phyloP scores from a whole-genome alignment of 1,140 invertebrate genomes.

The Aphelenchoides fujianensis region DNA sequence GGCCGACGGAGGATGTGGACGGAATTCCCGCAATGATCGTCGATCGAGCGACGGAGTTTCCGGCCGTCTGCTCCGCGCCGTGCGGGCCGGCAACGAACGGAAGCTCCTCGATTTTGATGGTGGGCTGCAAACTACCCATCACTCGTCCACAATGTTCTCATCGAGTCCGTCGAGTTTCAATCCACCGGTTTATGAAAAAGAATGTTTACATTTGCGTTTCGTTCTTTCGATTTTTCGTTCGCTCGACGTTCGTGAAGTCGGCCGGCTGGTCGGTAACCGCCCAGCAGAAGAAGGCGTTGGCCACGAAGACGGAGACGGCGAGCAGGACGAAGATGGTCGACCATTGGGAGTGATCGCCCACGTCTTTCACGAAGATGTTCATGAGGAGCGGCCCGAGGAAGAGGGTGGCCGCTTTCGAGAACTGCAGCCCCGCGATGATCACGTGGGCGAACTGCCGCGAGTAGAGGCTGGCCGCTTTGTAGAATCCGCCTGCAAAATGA shows the following conservation, averaged over 20 bases:
- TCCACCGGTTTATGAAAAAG: not conserved
- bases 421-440: conserved; percentile 40
- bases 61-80: too few species aligned
- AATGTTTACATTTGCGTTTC: too few species aligned
- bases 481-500: too few species aligned
- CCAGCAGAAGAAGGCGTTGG: not conserved
- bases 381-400: conserved; percentile 40
- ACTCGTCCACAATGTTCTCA: not conserved
- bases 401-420: conserved; percentile 40
- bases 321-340: conserved; percentile 40
- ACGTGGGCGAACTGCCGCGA: conserved; percentile 41
- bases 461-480: conserved; percentile 35
- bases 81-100: not conserved
- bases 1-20: too few species aligned
- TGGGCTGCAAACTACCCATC: not conserved
- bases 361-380: conserved; percentile 42
- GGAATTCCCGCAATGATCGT: too few species aligned
- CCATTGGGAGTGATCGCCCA: conserved; percentile 33
- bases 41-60: too few species aligned
- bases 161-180: not conserved
- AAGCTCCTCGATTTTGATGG: not conserved
- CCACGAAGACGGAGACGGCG: conserved; percentile 26
- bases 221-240: conserved; percentile 9
- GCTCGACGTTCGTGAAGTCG: conserved; percentile 10
- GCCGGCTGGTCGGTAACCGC: not conserved